Percentiles rank a stretch among this genome's conserved stretches.
Conservation (phyloP, 2,888 invertebrate species). For the Podabrus alpinus region DNA sequence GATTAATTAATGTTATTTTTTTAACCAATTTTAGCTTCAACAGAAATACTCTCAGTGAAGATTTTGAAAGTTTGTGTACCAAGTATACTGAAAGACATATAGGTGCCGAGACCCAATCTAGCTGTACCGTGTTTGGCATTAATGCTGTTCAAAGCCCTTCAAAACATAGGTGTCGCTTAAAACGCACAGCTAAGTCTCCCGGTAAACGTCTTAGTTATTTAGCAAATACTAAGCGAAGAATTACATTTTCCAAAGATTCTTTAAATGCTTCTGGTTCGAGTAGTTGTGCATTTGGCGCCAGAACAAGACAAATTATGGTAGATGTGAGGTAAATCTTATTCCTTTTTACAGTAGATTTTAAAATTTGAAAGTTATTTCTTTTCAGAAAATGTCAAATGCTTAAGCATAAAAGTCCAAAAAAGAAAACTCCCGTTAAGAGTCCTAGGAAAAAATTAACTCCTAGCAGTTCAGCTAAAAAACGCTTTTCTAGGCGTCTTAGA, state of each 20-base stretch:
- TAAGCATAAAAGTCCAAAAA: slow-evolving; percentile 48
- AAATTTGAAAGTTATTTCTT: neutral
- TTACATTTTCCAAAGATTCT: slow-evolving; percentile 71
- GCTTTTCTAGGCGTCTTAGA: slow-evolving; percentile 51
- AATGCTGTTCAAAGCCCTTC: slow-evolving; percentile 65
- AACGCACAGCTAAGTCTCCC: slow-evolving; percentile 66
- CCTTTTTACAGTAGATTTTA: slow-evolving; percentile 37
- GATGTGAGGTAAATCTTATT: slow-evolving; percentile 63
- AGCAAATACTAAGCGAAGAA: slow-evolving; percentile 70
- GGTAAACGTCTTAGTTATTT: slow-evolving; percentile 77
- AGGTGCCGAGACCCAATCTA: slow-evolving; percentile 76
- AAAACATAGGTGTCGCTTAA: slow-evolving; percentile 60
- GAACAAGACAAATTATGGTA: slow-evolving; percentile 64
- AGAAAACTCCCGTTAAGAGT: slow-evolving; percentile 59
- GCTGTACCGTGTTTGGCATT: slow-evolving; percentile 63
- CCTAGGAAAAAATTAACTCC: slow-evolving; percentile 59
- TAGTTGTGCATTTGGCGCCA: slow-evolving; percentile 50
- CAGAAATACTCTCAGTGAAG: slow-evolving; percentile 69
- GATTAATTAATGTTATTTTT: neutral
- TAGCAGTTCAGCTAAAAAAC: slow-evolving; percentile 67
- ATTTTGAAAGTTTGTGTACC: slow-evolving; percentile 67
- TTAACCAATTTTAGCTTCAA: slow-evolving; percentile 69
- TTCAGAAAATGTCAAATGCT: slow-evolving; percentile 53
- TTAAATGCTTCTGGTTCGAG: slow-evolving; percentile 3
- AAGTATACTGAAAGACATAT: slow-evolving; percentile 73